Evolutionary conservation across 2,113 vertebrate species (phyloP), one percentile per base, ranked within the genome.

Genomic region (Spea multiplicata): DNA sequence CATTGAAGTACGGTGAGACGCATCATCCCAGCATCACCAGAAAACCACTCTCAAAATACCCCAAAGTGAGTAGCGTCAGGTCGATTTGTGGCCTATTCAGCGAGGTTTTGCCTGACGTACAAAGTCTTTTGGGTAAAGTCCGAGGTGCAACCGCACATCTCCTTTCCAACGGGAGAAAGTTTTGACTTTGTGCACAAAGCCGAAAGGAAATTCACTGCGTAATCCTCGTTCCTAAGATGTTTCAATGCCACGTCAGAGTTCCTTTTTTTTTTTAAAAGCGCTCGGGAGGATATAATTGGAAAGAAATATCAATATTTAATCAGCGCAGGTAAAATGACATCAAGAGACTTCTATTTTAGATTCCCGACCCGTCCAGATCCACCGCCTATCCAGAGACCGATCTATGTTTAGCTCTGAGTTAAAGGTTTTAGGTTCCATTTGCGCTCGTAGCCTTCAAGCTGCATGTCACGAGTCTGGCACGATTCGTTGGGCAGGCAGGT

Each of bases 241-340:
- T 9, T 17, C 55, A 6, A 10, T 6, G 9, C 30, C 47, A 44
- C 68, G n/a, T 71, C 46, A n/a, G 50, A 5, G 44, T 49, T 44
- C 13, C 55, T 55, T 65, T 61, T 69, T 70, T 70, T 70, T n/a
- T n/a, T n/a, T n/a, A n/a, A n/a, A n/a, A 61, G 66, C 10, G 5
- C 17, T 16, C n/a, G 4, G 44, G 49, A 53, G 68, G 64, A 10
- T 78, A 78, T 78, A 64, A 49, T 71, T 62, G 68, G 75, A 78
- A 78, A 78, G 16, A 3, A 8, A 47, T 16, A 71, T 78, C 3
- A 78, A 78, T 78, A 71, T 78, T 78, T 78, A 64, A 78, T 61
- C 12, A 71, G 9, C 8, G 1, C 10, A 45, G 67, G 64, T 77
- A 61, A 71, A 71, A 49, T 78, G 61, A 49, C 55, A 59, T 49